Evolutionary conservation across 2,113 vertebrate species (phyloP), one percentile per base, ranked within the genome.

Genomic region (Sisor rabdophorus): DNA sequence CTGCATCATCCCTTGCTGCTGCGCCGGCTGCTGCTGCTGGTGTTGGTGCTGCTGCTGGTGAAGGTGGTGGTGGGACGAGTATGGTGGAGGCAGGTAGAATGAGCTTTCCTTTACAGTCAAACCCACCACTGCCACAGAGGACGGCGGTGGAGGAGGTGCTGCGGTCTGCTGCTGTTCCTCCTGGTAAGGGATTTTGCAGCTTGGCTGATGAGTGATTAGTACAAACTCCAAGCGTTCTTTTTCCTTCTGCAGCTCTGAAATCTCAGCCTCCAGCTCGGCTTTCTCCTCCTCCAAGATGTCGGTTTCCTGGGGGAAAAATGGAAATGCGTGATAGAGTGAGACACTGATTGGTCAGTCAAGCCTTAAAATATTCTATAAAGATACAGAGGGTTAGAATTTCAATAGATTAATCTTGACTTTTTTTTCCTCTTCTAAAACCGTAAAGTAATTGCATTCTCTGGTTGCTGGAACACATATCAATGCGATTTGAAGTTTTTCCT

Each of bases 201-300:
- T 91, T 0, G 95, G 93, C 64, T 95, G 95, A 88, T 98, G 96
- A 65, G 96, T 94, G 79, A 96, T 93, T 85, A 98, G 88, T 77
- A 96, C 94, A 84, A 98, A 96, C 81, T 98, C 95, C 89, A 98
- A 88, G 0, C 95, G 93, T 63, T 98, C 96, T 85, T 98, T 95
- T 90, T 98, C 95, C 89, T 98, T 98, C 84, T 94, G 96, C 69
- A 98, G 92, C 84, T 98, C 95, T 0, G 95, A 94, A 36, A 98
- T 98, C 90, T 98, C 96, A 0, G 96, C 94, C 89, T 98, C 95
- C 83, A 98, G 90, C 83, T 95, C 95, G 0, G 96, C 93, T 65
- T 97, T 98, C 86, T 96, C 93, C 88, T 98, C 96, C 87, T 98
- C 96, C 87, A 98, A 83, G 9, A 95, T 87, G 75, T 98, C 96